Base-by-base conservation (phyloP, 2,797 vertebrate species). In the Nyctalus aviator region DNA sequence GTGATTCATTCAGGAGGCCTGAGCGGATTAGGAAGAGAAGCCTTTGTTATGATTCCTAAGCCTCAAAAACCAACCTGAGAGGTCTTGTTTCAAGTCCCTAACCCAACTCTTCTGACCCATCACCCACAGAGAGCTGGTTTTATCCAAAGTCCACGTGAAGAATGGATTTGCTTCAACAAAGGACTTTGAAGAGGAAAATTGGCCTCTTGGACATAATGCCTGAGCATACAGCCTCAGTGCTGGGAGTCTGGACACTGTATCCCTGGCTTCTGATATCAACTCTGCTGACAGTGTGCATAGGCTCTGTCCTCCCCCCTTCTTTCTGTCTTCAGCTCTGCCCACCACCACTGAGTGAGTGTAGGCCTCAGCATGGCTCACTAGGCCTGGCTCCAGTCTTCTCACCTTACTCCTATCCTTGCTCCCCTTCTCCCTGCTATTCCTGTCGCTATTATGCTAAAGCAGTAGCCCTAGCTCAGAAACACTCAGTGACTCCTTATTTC, bases 401-500 rank as follows among this genome's bases (percentile, higher is more conserved):
- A 37, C 32, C 55, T 71, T 10, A 23, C 57, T 90, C 50, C 12
- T 89, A 32, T n/a, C 25, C 15, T 84, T 89, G 27, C 32, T 77
- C 21, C 44, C 7, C 69, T 37, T 64, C 62, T 17, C 57, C 81
- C 84, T 77, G 53, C 23, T 78, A 6, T 71, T 72, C 53, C 23
- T 77, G 73, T 79, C 44, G 30, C 64, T 68, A 20, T 59, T 59
- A 59, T 8, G 41, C 37, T 91, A 88, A 84, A 94, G 46, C 32
- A 86, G 0, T 53, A 62, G 55, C 78, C 15, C 20, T 76, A 94
- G 82, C 94, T 93, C 78, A 91, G 84, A 44, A 91, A 69, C 64
- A 78, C 72, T 78, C 94, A 75, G 8, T 71, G 89, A 71, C 89
- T 95, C 78, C 69, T 44, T 50, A 11, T 86, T 79, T 84, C 84